Conservation (phyloP, 2,113 vertebrate genomes). For the Sylvia atricapilla region DNA sequence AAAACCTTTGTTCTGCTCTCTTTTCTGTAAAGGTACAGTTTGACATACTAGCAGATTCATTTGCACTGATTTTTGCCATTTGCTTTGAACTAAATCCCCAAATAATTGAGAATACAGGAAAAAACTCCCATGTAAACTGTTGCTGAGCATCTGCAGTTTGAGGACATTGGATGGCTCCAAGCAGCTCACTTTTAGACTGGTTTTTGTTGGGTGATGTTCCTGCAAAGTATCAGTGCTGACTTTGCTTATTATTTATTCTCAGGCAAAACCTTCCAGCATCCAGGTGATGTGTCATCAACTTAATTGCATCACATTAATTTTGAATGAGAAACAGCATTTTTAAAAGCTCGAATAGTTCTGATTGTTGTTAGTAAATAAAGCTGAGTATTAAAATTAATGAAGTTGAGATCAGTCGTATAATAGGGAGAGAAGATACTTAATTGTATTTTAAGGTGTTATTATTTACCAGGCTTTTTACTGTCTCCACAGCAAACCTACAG, state of each 20-base stretch:
- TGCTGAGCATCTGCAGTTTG: slow-evolving; percentile 3
- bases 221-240: neutral
- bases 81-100: slow-evolving; percentile 30
- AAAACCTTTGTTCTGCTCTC: neutral
- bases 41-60: neutral
- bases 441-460: neutral
- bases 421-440: neutral
- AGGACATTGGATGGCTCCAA: neutral
- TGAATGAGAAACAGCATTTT: neutral
- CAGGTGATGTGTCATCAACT: neutral
- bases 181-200: neutral
- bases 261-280: neutral
- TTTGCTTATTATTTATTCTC: neutral
- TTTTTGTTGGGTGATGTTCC: neutral
- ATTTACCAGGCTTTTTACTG: neutral
- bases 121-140: neutral
- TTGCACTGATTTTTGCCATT: slow-evolving; percentile 7
- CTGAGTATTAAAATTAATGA: neutral
- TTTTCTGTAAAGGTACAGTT: neutral
- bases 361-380: neutral
- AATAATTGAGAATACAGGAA: neutral
- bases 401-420: neutral
- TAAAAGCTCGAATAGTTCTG: neutral
- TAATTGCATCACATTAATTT: neutral
- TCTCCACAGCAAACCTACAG: neutral